Conservation (phyloP, 2,113 vertebrate species). For the Madoqua kirkii region DNA sequence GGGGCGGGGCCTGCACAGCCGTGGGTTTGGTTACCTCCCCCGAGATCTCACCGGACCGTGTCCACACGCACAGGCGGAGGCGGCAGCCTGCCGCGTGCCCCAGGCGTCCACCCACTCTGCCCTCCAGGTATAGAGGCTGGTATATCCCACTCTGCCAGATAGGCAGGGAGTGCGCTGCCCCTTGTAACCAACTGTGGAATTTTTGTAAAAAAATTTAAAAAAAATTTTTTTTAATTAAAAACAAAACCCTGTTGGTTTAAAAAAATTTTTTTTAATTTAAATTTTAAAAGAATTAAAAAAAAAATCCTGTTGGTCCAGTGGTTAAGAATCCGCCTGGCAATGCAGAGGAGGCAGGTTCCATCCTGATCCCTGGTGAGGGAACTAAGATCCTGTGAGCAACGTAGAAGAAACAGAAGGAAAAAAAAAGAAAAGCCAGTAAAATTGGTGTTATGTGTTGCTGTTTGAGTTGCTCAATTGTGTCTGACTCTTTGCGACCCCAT, state of each 20-base stretch:
- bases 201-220: not conserved
- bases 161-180: not conserved
- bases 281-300: too few species aligned
- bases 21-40: too few species aligned
- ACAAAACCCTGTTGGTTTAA: too few species aligned
- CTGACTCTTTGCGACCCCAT: not conserved
- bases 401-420: not conserved
- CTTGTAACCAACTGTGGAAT: not conserved
- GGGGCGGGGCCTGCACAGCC: not conserved
- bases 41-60: accelerated
- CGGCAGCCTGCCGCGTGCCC: not conserved
- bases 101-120: not conserved
- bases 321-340: not conserved
- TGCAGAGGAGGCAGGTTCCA: not conserved
- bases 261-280: too few species aligned
- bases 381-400: not conserved
- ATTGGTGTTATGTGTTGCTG: not conserved
- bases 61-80: not conserved
- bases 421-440: not conserved
- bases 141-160: too few species aligned
- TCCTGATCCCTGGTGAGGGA: not conserved
- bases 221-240: too few species aligned
- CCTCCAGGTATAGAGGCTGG: not conserved
- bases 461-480: not conserved
- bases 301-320: not conserved